These are phyloP conservation scores for Procambarus virginalis DNA, from an alignment of 1,140 invertebrate species.

Conservation along the genomic window DNA sequence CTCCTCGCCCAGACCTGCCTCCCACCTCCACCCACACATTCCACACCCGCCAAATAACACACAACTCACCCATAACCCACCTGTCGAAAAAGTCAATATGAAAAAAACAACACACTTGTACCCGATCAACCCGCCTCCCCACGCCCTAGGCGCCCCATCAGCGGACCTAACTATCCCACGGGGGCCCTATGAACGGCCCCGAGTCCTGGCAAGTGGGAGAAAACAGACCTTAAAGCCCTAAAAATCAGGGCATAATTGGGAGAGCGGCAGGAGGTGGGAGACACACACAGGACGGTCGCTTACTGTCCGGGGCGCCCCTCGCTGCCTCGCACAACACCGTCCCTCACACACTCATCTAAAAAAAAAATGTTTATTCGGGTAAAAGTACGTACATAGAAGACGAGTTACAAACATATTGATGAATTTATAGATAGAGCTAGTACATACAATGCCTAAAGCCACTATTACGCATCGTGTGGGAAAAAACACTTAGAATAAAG, in stretches of 20 bases:
- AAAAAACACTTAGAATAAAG: too few species aligned
- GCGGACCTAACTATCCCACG: not conserved
- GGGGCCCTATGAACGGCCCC: not conserved
- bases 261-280: not conserved
- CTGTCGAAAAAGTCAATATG: constrained; percentile 3
- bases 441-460: too few species aligned
- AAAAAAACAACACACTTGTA: not conserved
- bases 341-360: too few species aligned
- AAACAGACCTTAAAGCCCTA: not conserved
- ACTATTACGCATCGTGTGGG: too few species aligned
- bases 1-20: not conserved
- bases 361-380: too few species aligned
- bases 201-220: rapidly evolving
- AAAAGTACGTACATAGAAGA: too few species aligned
- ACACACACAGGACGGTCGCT: not conserved
- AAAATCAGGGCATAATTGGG: not conserved
- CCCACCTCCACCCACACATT: not conserved
- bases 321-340: too few species aligned
- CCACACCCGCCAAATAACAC: not conserved
- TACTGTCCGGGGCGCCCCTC: not conserved
- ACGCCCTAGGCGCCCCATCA: not conserved
- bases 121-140: not conserved
- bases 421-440: too few species aligned
- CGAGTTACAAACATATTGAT: too few species aligned
- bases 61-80: not conserved